Percentiles rank a stretch among this genome's conserved stretches.
Conservation (phyloP, 2,888 invertebrate genomes). For the Pelosia muscerda region DNA sequence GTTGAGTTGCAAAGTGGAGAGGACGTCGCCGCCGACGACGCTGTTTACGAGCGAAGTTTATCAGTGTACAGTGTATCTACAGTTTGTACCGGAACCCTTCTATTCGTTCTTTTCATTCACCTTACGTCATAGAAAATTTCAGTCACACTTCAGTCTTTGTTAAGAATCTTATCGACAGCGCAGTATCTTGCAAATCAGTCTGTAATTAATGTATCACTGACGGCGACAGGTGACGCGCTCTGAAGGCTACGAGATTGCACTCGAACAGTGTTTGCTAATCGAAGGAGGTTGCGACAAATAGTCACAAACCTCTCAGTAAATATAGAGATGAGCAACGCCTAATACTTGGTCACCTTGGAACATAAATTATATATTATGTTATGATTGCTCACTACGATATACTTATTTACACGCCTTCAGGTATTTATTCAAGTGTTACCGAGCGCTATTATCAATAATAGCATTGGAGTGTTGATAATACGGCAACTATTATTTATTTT, state of each 20-base stretch:
- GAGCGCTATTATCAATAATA: constrained; percentile 1
- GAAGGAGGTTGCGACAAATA: not conserved
- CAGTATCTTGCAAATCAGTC: not conserved
- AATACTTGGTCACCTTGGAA: not conserved
- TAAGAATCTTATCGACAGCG: not conserved
- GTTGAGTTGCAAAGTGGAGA: constrained; percentile 1
- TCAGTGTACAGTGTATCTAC: not conserved
- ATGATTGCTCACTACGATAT: constrained; percentile 8
- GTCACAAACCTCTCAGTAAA: constrained; percentile 1
- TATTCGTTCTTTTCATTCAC: too few relatives aligned
- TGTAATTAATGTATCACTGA: not conserved
- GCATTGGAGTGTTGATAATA: constrained; percentile 1
- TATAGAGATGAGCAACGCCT: constrained; percentile 3
- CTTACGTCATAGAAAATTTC: not conserved
- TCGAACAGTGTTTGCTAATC: not conserved
- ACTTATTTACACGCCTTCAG: constrained; percentile 4
- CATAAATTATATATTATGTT: not conserved
- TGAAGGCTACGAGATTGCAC: constrained; percentile 1
- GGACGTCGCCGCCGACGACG: not conserved
- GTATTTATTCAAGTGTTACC: constrained; percentile 15
- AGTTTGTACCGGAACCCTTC: not conserved
- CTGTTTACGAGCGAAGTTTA: not conserved
- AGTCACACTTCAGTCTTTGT: not conserved
- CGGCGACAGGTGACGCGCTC: not conserved
- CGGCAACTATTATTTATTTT: not conserved